These are phyloP conservation scores for Gadopsis marmoratus DNA, from an alignment of 2,797 vertebrate genomes.

Conservation along the genomic window DNA sequence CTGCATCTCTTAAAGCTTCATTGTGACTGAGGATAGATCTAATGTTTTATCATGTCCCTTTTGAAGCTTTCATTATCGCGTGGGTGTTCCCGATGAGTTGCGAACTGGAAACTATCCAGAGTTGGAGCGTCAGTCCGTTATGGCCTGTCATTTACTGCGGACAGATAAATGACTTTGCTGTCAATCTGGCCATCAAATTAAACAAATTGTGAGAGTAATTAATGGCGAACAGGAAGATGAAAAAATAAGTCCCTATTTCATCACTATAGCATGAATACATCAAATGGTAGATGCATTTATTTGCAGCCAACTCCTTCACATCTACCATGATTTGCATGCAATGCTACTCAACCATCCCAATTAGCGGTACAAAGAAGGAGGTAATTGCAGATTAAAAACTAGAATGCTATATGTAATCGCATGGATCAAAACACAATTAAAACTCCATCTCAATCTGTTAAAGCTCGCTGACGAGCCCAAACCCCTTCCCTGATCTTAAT, in stretches of 20 bases:
- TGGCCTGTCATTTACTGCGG: conserved; percentile 90
- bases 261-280: conserved; percentile 69
- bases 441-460: conserved; percentile 82
- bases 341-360: conserved; percentile 71
- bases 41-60: conserved; percentile 74
- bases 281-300: conserved; percentile 64
- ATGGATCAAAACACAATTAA: conserved; percentile 89
- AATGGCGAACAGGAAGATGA: conserved; percentile 74
- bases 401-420: conserved; percentile 81
- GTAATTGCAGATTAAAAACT: conserved; percentile 86
- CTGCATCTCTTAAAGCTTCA: conserved; percentile 86
- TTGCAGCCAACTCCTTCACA: conserved; percentile 60
- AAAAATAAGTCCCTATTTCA: conserved; percentile 58
- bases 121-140: conserved; percentile 90
- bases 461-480: conserved; percentile 70
- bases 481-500: conserved; percentile 74
- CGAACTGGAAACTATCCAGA: conserved; percentile 93
- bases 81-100: conserved; percentile 90
- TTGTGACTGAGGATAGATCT: conserved; percentile 89
- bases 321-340: conserved; percentile 75
- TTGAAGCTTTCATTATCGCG: conserved; percentile 76
- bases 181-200: conserved; percentile 87
- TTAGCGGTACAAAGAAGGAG: conserved; percentile 80
- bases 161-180: conserved; percentile 90
- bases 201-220: conserved; percentile 86